Percentiles rank a stretch among this genome's conserved stretches.
phyloP scores from a whole-genome alignment of 2,113 vertebrate species.

The Misgurnus anguillicaudatus region DNA sequence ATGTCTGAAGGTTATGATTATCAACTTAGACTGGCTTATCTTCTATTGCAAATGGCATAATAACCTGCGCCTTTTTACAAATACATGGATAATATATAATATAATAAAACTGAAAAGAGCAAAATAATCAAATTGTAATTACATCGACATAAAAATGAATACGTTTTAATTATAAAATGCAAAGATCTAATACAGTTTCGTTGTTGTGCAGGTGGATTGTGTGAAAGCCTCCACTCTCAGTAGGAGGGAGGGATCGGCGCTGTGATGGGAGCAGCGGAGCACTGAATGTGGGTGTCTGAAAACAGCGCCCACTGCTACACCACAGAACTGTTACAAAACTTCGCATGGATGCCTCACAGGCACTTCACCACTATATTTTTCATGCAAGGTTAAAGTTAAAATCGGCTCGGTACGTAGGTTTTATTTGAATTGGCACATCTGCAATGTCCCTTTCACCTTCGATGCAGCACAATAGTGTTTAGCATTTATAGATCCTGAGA shows the following conservation, averaged over 20 bases:
- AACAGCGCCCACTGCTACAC: constrained; percentile 54
- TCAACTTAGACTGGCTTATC: too few relatives aligned
- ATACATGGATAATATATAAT: too few relatives aligned
- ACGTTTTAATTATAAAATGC: too few relatives aligned
- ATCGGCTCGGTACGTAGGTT: not conserved
- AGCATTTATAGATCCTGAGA: too few relatives aligned
- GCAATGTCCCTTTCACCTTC: not conserved
- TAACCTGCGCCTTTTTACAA: too few relatives aligned
- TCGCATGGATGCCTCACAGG: constrained; percentile 12
- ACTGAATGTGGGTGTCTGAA: constrained; percentile 63
- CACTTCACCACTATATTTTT: constrained; percentile 10
- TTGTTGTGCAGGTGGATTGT: constrained; percentile 74
- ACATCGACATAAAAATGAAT: too few relatives aligned
- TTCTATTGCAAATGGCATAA: too few relatives aligned
- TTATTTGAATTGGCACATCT: not conserved
- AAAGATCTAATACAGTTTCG: too few relatives aligned
- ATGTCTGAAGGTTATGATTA: too few relatives aligned
- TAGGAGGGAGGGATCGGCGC: constrained; percentile 71
- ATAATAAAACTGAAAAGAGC: too few relatives aligned
- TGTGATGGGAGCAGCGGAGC: constrained; percentile 61
- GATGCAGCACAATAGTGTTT: not conserved
- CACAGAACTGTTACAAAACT: constrained; percentile 52
- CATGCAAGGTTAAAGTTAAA: constrained; percentile 18
- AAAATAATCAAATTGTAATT: too few relatives aligned
- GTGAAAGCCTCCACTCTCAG: constrained; percentile 76